Evolutionary conservation across 2,113 vertebrate genomes (phyloP).

Genomic region (Sturnira hondurensis): DNA sequence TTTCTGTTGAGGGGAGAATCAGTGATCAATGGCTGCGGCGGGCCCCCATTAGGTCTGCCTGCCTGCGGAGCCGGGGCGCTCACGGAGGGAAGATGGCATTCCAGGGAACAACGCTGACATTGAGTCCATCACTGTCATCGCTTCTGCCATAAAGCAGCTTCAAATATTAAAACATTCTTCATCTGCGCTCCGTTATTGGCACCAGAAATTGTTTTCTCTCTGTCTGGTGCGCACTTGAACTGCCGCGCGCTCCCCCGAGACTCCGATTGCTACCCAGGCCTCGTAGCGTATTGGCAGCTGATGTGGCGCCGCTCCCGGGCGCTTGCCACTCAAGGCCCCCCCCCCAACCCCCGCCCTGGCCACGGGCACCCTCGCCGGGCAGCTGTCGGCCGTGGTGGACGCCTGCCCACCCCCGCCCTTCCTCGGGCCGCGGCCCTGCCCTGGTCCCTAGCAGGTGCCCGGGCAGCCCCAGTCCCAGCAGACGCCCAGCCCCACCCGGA

Average conservation of each 20-base stretch:
- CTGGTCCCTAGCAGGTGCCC: background rate
- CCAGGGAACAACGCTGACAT: constrained; percentile 99
- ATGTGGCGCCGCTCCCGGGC: constrained; percentile 93
- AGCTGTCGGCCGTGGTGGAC: background rate
- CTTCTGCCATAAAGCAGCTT: constrained; percentile 98
- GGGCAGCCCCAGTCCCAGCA: too few species aligned
- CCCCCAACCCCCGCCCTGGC: constrained; percentile 57
- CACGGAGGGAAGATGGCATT: constrained; percentile 98
- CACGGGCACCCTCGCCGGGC: constrained; percentile 70
- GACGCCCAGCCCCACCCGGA: too few species aligned
- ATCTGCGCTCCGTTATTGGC: constrained; percentile 99
- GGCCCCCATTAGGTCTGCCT: constrained; percentile 83
- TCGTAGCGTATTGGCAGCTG: constrained; percentile 99
- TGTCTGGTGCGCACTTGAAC: constrained; percentile 97
- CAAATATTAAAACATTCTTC: constrained; percentile 99
- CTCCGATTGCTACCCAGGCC: constrained; percentile 96
- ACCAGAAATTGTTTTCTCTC: constrained; percentile 99
- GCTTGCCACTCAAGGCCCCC: constrained; percentile 93
- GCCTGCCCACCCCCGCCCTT: accelerated
- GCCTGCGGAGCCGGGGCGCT: constrained; percentile 87
- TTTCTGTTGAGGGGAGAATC: constrained; percentile 95
- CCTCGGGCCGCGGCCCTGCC: accelerated
- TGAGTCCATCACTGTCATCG: constrained; percentile 99
- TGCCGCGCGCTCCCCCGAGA: constrained; percentile 95
- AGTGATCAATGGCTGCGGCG: constrained; percentile 97